Conservation (phyloP, 2,113 vertebrate genomes). For the Pseudonaja textilis region DNA sequence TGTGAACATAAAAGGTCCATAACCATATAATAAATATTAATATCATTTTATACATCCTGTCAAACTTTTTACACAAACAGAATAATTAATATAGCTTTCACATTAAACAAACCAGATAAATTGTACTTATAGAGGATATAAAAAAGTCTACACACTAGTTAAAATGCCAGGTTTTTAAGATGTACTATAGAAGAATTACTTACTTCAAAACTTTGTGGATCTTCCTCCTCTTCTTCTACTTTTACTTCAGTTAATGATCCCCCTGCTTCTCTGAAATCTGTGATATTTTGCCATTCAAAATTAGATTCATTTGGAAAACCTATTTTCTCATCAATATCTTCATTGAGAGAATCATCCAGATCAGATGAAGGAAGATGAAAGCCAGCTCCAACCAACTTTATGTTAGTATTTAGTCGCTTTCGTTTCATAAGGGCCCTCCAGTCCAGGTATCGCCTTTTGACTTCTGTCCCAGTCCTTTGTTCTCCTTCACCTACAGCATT, state of each 20-base stretch:
- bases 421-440: constrained; percentile 90
- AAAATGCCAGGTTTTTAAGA: not conserved
- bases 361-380: constrained; percentile 85
- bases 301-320: constrained; percentile 81
- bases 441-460: constrained; percentile 90
- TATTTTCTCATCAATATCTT: constrained; percentile 86
- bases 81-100: not conserved
- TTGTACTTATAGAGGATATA: not conserved
- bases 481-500: constrained; percentile 90
- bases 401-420: constrained; percentile 85
- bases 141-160: not conserved
- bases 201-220: constrained; percentile 80
- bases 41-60: not conserved
- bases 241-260: constrained; percentile 83
- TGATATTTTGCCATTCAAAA: constrained; percentile 89
- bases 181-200: constrained; percentile 43
- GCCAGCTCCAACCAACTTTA: constrained; percentile 81
- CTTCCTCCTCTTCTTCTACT: constrained; percentile 84
- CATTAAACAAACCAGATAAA: not conserved
- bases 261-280: constrained; percentile 79
- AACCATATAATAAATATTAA: not conserved
- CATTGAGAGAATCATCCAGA: constrained; percentile 82
- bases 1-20: not conserved
- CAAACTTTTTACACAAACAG: not conserved
- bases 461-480: constrained; percentile 87